Conservation (phyloP, 2,113 vertebrate genomes). For the Struthidea cinerea region DNA sequence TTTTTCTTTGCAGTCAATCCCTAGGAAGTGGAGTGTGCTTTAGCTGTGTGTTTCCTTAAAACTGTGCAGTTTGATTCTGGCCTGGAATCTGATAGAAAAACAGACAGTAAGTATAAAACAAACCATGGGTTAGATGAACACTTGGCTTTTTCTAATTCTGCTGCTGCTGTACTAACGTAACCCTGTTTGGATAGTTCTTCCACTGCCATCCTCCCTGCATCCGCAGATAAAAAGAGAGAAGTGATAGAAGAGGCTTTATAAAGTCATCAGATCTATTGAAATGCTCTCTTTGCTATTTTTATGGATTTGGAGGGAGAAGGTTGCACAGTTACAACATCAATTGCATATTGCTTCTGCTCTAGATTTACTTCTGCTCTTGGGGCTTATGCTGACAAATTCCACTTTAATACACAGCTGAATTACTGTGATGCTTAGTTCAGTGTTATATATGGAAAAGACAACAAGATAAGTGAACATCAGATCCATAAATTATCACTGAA, state of each 20-base stretch:
- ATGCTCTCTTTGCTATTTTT: conserved; percentile 11
- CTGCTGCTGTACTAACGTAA: conserved; percentile 56
- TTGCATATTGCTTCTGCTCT: neutral
- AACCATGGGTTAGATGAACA: conserved; percentile 70
- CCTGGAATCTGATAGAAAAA: conserved; percentile 89
- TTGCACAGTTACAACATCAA: neutral
- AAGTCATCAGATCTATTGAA: neutral
- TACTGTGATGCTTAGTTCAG: neutral
- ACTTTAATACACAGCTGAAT: neutral
- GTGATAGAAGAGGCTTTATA: neutral
- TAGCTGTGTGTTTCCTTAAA: conserved; percentile 75
- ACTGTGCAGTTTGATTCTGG: conserved; percentile 82
- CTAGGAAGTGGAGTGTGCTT: conserved; percentile 78
- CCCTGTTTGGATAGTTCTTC: neutral
- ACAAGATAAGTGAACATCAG: neutral
- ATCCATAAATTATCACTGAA: neutral
- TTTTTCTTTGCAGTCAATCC: conserved; percentile 85
- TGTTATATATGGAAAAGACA: neutral
- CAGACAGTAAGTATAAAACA: conserved; percentile 86
- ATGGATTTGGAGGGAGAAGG: conserved; percentile 7
- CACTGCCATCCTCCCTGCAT: neutral
- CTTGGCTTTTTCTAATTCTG: conserved; percentile 55
- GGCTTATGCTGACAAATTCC: neutral
- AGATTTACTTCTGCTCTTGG: neutral
- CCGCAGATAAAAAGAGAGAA: neutral